Conservation (phyloP, 2,113 vertebrate species). For the Nothoprocta perdicaria region DNA sequence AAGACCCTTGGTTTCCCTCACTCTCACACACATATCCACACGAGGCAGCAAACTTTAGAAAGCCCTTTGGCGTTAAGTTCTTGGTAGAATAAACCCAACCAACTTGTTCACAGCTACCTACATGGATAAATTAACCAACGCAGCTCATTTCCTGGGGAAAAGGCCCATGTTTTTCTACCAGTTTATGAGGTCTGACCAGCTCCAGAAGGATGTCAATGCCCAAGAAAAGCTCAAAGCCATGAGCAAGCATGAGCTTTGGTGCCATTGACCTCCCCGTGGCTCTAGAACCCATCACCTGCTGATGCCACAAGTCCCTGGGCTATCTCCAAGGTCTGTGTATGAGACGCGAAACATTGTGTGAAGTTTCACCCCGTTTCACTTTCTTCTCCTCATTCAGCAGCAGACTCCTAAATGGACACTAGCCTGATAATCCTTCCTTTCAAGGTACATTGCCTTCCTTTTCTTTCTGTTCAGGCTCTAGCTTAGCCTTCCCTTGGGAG, state of each 20-base stretch:
- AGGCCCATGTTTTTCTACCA: not conserved
- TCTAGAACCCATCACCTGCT: not conserved
- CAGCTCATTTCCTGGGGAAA: not conserved
- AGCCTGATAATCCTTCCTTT: constrained; percentile 26
- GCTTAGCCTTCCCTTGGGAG: not conserved
- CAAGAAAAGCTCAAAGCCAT: not conserved
- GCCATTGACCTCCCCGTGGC: rapidly evolving
- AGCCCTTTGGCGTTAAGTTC: not conserved
- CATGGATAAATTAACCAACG: not conserved
- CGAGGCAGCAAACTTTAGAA: not conserved
- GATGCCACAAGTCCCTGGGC: rapidly evolving
- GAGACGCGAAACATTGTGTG: not conserved
- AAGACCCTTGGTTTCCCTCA: not conserved
- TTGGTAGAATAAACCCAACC: not conserved
- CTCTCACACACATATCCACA: not conserved
- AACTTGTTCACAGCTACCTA: not conserved
- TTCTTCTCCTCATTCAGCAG: constrained; percentile 21
- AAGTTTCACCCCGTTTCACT: not conserved
- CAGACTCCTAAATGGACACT: not conserved
- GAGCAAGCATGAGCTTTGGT: not conserved
- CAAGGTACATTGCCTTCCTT: constrained; percentile 18
- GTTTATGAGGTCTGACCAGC: not conserved
- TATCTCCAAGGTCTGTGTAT: not conserved
- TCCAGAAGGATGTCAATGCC: not conserved
- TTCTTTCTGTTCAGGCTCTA: not conserved